Conservation (phyloP, 1,140 invertebrate species). For the Artemia franciscana region DNA sequence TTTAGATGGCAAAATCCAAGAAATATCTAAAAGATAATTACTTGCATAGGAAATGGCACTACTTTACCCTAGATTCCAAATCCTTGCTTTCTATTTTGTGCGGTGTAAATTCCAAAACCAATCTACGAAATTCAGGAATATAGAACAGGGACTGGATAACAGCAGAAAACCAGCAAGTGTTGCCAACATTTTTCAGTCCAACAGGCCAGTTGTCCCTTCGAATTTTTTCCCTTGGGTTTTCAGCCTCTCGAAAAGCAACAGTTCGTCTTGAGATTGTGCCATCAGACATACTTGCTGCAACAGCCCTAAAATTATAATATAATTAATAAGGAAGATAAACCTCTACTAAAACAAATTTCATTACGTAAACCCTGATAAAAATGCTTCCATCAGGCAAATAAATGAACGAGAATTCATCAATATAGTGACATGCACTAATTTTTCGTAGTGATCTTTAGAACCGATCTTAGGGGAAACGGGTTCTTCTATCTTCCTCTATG, state of each 20-base stretch:
- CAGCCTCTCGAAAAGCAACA: constrained; percentile 24
- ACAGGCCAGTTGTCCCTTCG: constrained; percentile 22
- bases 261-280: constrained; percentile 11
- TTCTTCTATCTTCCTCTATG: no score
- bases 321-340: constrained; percentile 12
- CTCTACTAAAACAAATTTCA: no score
- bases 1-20: no score
- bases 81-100: constrained; percentile 8
- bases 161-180: constrained; percentile 30
- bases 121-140: constrained; percentile 21
- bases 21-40: no score
- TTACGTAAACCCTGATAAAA: no score
- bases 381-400: no score
- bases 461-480: no score
- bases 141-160: constrained; percentile 28
- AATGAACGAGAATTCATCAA: no score
- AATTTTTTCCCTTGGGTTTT: constrained; percentile 25
- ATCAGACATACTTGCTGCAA: not conserved
- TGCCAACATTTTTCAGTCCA: constrained; percentile 29
- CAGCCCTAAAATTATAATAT: not conserved
- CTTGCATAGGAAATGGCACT: no score
- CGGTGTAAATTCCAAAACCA: constrained; percentile 22
- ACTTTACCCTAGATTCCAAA: not conserved
- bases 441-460: no score
- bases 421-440: no score